Conservation (phyloP, 2,113 vertebrate genomes). For the Casuarius casuarius region DNA sequence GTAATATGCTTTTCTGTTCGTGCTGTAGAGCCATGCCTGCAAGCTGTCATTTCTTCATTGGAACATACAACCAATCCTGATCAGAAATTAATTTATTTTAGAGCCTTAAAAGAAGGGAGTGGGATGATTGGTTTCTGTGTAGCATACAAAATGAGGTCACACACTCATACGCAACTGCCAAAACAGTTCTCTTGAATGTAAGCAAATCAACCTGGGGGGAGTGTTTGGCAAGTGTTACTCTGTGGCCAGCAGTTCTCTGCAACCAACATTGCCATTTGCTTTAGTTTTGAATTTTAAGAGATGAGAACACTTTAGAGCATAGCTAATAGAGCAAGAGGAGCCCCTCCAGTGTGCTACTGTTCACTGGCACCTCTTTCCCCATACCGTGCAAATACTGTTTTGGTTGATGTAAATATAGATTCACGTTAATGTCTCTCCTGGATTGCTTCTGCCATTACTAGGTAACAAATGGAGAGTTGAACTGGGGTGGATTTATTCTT, state of each 20-base stretch:
- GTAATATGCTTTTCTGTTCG: conserved; percentile 3
- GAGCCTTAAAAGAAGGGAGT: background rate
- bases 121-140: background rate
- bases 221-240: background rate
- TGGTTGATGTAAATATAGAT: background rate
- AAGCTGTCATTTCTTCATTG: background rate
- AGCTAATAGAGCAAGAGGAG: background rate
- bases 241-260: background rate
- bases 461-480: background rate
- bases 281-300: background rate
- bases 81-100: background rate
- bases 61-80: background rate
- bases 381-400: background rate
- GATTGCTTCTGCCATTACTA: background rate
- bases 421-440: background rate
- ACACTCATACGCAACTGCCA: background rate
- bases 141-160: conserved; percentile 3
- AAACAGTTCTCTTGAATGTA: conserved; percentile 11
- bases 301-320: background rate
- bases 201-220: background rate
- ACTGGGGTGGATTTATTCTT: background rate
- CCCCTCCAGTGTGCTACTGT: background rate
- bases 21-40: background rate
- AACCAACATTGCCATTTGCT: background rate
- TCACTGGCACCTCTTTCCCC: background rate